Evolutionary conservation across 2,888 invertebrate genomes (phyloP), one percentile per base, ranked within the genome.

Genomic region (Baronia brevicornis): DNA sequence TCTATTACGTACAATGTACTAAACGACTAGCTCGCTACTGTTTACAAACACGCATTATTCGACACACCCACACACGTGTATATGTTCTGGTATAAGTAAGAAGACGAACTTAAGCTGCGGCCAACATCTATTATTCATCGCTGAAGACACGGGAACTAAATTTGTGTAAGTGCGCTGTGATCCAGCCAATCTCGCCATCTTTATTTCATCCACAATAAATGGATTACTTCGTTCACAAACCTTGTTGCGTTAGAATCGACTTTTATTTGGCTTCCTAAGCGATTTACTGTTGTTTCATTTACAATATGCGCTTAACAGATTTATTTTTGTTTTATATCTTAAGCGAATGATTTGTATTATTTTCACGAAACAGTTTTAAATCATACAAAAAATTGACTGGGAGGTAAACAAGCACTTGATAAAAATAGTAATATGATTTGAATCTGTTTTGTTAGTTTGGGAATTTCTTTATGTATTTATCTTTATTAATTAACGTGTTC

Each of bases 111-210:
- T 45, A 43, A 54, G 53, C 53, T 60, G 56, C 53, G 60, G 58
- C 57, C 49, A 60, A 49, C 65, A 79, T 82, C 66, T 77, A 79
- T 79, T 78, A 82, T 82, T 80, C 77, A 82, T 74, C 60, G 54
- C 45, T 56, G 70, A 75, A 79, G 79, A 79, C 77, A 78, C 64
- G 71, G 64, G 63, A 74, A 74, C 63, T 69, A 77, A 78, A 79
- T 78, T 79, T 79, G 78, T 79, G 71, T 77, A 78, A 79, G 77
- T 78, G 75, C 65, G 74, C 74, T 77, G 75, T 75, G 78, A 78
- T 77, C 73, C 71, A 68, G 61, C 66, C 78, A 74, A 78, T 78
- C 71, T 73, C 62, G 58, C 61, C 65, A 75, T 77, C 69, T 74
- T 79, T 79, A 78, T 80, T 80, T 77, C 68, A 73, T 75, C 71